Percentiles rank a stretch among this genome's conserved stretches.
phyloP scores from a whole-genome alignment of 2,888 invertebrate genomes.

The Tuta absoluta region DNA sequence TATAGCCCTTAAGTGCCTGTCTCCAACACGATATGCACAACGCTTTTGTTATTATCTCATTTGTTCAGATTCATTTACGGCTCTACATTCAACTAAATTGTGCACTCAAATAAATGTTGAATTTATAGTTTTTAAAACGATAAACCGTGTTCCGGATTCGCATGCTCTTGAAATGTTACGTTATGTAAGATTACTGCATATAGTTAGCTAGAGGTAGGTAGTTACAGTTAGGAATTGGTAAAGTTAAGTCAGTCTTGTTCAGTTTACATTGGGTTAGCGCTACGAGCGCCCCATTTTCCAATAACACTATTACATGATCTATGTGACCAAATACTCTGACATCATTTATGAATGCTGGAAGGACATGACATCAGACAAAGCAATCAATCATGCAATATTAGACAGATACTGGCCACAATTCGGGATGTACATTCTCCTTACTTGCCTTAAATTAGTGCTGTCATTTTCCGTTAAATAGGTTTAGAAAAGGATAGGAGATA shows the following conservation, averaged over 20 bases:
- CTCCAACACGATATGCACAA: background rate
- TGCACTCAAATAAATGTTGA: background rate
- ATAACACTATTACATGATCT: constrained; percentile 14
- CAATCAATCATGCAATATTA: constrained; percentile 12
- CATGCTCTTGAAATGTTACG: constrained; percentile 25
- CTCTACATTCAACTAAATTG: constrained; percentile 5
- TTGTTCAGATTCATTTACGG: constrained; percentile 11
- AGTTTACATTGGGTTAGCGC: constrained; percentile 26
- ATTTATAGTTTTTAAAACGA: constrained; percentile 12
- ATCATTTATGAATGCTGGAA: constrained; percentile 17
- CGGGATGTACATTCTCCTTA: too few species aligned
- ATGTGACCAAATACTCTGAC: constrained; percentile 12
- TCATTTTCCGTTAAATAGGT: too few species aligned
- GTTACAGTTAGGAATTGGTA: background rate
- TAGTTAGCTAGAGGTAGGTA: constrained; percentile 24
- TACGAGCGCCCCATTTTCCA: constrained; percentile 26
- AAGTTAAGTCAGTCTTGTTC: background rate
- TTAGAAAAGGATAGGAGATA: too few species aligned
- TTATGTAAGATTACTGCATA: constrained; percentile 27
- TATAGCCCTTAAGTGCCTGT: background rate
- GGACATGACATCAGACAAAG: constrained; percentile 17
- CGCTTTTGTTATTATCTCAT: background rate
- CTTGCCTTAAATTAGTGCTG: too few species aligned
- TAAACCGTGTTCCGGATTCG: constrained; percentile 3
- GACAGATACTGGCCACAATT: too few species aligned